Evolutionary conservation across 2,113 vertebrate genomes (phyloP).

Genomic region (Burhinus bistriatus): DNA sequence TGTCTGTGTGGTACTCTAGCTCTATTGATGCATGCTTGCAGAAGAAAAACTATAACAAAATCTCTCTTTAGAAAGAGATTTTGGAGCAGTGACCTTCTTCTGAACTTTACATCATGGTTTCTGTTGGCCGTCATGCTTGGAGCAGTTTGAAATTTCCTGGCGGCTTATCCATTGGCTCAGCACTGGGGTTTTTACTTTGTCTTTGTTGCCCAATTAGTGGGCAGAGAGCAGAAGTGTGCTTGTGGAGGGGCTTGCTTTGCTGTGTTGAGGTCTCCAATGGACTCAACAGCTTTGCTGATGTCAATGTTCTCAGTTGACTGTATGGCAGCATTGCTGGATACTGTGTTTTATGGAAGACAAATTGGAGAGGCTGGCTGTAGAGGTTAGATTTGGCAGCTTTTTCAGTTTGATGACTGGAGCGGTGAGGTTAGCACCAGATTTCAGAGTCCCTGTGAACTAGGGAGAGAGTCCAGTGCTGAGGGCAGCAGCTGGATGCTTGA

Average conservation of each 20-base stretch:
- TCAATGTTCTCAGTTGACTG: background rate
- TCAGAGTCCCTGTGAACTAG: background rate
- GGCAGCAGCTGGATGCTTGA: slow-evolving; percentile 32
- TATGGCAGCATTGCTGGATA: background rate
- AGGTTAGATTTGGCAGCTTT: slow-evolving; percentile 9
- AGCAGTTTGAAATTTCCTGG: slow-evolving; percentile 53
- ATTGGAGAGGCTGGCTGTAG: background rate
- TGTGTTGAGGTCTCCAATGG: background rate
- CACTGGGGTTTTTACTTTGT: background rate
- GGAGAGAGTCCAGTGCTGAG: slow-evolving; percentile 2
- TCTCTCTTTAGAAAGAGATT: slow-evolving; percentile 2
- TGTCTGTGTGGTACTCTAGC: background rate
- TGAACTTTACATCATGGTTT: slow-evolving; percentile 57
- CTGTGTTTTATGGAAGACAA: background rate
- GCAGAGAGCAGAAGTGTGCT: slow-evolving; percentile 16
- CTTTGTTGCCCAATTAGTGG: slow-evolving; percentile 17
- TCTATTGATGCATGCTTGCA: background rate
- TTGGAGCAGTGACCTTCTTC: slow-evolving; percentile 22
- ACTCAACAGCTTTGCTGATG: background rate
- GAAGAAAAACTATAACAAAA: background rate
- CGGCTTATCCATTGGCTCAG: background rate
- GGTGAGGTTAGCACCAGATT: background rate
- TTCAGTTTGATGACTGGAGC: background rate
- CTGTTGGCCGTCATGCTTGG: background rate
- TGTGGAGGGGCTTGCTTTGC: background rate